Percentiles rank a stretch among this genome's conserved stretches.
These are phyloP conservation scores for Desoria tigrina DNA, from an alignment of 2,888 invertebrate species.

Conservation along the genomic window DNA sequence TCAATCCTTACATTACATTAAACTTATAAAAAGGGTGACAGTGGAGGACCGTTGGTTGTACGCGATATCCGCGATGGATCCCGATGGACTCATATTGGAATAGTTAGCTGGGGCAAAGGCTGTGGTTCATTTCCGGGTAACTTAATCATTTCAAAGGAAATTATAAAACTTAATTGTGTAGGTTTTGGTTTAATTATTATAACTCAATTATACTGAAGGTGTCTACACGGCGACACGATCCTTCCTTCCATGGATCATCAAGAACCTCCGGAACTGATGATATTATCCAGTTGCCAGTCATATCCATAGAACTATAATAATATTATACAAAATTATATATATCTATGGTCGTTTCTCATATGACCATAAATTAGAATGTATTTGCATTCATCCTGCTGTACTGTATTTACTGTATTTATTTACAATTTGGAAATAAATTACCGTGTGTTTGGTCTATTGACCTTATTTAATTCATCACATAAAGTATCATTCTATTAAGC, in stretches of 20 bases:
- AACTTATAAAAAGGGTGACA: conserved; percentile 69
- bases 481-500: too few relatives aligned
- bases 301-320: too few relatives aligned
- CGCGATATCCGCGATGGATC: conserved; percentile 71
- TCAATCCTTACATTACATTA: too few relatives aligned
- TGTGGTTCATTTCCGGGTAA: conserved; percentile 41
- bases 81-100: conserved; percentile 79
- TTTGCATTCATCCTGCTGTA: too few relatives aligned
- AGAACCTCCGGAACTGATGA: neutral
- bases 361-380: too few relatives aligned
- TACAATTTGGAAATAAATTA: too few relatives aligned
- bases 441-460: too few relatives aligned
- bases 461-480: too few relatives aligned
- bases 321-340: too few relatives aligned
- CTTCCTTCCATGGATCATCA: conserved; percentile 2
- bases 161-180: conserved; percentile 23
- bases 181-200: neutral
- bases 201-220: neutral
- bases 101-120: conserved; percentile 56
- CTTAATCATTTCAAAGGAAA: conserved; percentile 35
- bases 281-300: too few relatives aligned
- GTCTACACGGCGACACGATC: neutral
- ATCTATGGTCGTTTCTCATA: too few relatives aligned
- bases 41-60: conserved; percentile 83
- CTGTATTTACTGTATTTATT: too few relatives aligned